Conservation (phyloP, 2,797 vertebrate species). For the Catostomus latipinnis region DNA sequence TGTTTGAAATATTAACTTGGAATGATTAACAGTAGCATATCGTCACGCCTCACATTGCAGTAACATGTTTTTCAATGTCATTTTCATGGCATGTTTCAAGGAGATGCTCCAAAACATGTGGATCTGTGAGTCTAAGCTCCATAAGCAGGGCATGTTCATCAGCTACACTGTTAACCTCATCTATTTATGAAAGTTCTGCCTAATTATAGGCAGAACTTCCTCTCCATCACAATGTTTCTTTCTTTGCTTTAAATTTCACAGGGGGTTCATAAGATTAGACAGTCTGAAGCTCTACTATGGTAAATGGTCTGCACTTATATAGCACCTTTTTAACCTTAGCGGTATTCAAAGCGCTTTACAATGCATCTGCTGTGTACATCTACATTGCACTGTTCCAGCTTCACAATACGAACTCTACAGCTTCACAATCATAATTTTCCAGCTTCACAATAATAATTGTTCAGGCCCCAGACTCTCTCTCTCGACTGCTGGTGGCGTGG, state of each 20-base stretch:
- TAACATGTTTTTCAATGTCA: background rate
- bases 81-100: background rate
- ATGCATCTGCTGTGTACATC: too few relatives aligned
- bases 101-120: background rate
- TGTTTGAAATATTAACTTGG: background rate
- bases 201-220: background rate
- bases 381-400: too few relatives aligned
- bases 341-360: too few relatives aligned
- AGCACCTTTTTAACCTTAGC: too few relatives aligned
- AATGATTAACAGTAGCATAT: background rate
- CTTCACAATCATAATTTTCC: too few relatives aligned
- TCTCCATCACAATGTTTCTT: background rate
- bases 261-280: background rate
- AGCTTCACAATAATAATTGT: too few relatives aligned
- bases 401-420: too few relatives aligned
- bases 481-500: too few relatives aligned
- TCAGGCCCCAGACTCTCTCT: too few relatives aligned
- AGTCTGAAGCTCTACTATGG: background rate
- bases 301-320: too few relatives aligned
- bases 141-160: constrained; percentile 4
- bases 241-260: background rate
- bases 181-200: background rate
- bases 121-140: background rate
- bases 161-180: constrained; percentile 12
- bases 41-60: background rate